Percentiles rank a stretch among this genome's conserved stretches.
Evolutionary conservation across 1,140 invertebrate genomes (phyloP).

Genomic region (Drosophila nannoptera): DNA sequence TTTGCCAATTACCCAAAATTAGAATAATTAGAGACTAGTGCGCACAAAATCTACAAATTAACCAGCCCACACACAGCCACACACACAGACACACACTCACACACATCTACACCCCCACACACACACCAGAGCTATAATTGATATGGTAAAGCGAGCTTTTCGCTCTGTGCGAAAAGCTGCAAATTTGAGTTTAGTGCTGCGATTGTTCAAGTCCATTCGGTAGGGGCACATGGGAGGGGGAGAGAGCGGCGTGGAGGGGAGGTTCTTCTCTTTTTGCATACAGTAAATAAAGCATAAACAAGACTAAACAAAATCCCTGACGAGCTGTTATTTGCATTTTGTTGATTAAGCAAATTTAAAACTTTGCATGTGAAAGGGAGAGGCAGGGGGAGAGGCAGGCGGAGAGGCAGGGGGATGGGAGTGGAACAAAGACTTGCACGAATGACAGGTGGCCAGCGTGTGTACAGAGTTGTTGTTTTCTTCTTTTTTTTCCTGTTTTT

Average conservation of each 20-base stretch:
- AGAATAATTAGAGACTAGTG: no score
- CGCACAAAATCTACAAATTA: no score
- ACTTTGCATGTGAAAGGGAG: constrained; percentile 34
- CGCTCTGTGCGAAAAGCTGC: not conserved
- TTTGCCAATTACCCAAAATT: no score
- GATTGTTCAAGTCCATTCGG: no score
- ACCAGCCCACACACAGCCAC: not conserved
- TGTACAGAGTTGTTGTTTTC: no score
- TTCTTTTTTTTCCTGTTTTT: no score
- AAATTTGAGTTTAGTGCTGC: constrained; percentile 7
- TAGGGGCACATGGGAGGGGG: not conserved
- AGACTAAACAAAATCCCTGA: constrained; percentile 51
- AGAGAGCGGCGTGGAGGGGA: not conserved
- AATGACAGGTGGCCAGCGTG: constrained; percentile 41
- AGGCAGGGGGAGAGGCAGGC: not conserved
- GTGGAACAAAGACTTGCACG: constrained; percentile 9
- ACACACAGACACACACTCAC: no score
- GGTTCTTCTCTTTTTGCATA: not conserved
- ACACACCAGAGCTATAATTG: not conserved
- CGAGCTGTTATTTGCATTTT: constrained; percentile 57
- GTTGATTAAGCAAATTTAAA: constrained; percentile 61
- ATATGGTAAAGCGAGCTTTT: constrained; percentile 1
- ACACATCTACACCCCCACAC: not conserved
- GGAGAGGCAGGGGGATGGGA: not conserved
- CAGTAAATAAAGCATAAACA: constrained; percentile 48